Conservation (phyloP, 2,888 invertebrate species). For the Drosophila mettleri region DNA sequence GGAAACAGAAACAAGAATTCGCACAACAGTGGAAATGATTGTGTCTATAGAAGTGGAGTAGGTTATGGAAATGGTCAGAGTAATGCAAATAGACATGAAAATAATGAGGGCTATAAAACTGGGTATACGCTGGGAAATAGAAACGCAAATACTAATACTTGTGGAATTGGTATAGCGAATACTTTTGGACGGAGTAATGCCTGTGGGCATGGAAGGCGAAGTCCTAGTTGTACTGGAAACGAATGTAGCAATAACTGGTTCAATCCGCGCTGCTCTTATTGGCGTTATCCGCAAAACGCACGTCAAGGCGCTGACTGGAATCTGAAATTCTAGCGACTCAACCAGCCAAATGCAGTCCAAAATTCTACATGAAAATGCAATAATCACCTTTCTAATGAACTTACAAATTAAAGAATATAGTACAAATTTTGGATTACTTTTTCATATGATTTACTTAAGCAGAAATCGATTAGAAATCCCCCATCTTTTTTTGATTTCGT, state of each 20-base stretch:
- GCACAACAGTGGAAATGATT: neutral
- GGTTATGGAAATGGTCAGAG: neutral
- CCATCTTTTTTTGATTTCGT: neutral
- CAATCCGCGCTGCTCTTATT: constrained; percentile 55
- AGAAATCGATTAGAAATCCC: neutral
- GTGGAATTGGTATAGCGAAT: neutral
- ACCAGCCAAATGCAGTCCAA: neutral
- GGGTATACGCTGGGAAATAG: constrained; percentile 16
- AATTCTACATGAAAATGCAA: neutral
- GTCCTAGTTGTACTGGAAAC: constrained; percentile 12
- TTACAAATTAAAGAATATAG: neutral
- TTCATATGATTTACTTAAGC: neutral
- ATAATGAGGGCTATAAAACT: constrained; percentile 2
- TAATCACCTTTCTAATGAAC: neutral
- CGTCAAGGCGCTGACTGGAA: constrained; percentile 10
- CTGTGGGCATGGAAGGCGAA: neutral
- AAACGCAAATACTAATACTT: neutral
- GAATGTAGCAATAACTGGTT: constrained; percentile 43
- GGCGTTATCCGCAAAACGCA: constrained; percentile 39
- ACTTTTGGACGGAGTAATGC: neutral
- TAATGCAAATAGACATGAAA: constrained; percentile 5
- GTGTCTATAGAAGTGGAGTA: constrained; percentile 6
- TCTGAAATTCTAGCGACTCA: neutral
- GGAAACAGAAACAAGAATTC: neutral
- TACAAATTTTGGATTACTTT: too few relatives aligned